Evolutionary conservation across 2,113 vertebrate genomes (phyloP).

Genomic region (Anguilla japonica): DNA sequence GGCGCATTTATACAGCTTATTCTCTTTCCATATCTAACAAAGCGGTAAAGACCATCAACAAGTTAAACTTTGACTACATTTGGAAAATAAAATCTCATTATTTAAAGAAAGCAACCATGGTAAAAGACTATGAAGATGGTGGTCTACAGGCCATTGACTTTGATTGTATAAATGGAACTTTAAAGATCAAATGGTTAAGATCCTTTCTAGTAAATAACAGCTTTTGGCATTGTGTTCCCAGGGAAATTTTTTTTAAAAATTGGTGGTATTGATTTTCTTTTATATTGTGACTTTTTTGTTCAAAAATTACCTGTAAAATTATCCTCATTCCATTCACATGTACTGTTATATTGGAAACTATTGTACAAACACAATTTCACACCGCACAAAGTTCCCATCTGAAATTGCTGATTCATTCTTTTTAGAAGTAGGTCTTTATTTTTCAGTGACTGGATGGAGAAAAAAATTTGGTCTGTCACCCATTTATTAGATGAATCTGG

Average conservation of each 20-base stretch:
- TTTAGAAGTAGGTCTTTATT: too few species aligned
- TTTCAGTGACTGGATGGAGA: too few species aligned
- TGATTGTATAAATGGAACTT: neutral
- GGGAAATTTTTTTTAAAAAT: neutral
- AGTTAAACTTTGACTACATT: neutral
- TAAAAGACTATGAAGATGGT: neutral
- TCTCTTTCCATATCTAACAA: neutral
- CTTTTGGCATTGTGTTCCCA: neutral
- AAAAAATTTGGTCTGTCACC: too few species aligned
- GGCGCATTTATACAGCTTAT: neutral
- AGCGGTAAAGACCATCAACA: neutral
- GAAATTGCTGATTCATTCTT: too few species aligned
- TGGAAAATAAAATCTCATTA: neutral
- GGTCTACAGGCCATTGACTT: conserved; percentile 1
- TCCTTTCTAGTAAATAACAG: neutral
- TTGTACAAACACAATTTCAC: neutral
- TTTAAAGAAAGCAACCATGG: neutral
- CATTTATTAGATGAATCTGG: too few species aligned
- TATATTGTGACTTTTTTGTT: too few species aligned
- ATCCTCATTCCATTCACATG: too few species aligned
- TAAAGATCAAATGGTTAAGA: neutral
- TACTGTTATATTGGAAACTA: neutral
- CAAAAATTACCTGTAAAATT: neutral
- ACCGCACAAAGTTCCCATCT: too few species aligned
- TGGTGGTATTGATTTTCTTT: neutral